These are phyloP conservation scores for Boulengeromyrus knoepffleri DNA, from an alignment of 2,113 vertebrate genomes.

Conservation along the genomic window DNA sequence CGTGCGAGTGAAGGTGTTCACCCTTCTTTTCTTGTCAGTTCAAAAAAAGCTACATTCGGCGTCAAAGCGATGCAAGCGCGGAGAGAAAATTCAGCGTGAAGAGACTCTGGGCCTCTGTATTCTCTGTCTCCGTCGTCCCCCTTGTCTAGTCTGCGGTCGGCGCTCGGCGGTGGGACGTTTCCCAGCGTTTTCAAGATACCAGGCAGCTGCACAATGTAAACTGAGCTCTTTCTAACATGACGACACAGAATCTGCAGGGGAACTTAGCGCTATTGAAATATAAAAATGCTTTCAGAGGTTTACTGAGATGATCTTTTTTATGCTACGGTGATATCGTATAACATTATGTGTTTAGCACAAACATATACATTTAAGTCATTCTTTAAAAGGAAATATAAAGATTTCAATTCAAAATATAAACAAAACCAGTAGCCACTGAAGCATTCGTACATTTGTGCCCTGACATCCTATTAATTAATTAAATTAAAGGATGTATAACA, in stretches of 20 bases:
- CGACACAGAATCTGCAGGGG: background rate
- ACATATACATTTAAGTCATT: background rate
- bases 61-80: slow-evolving; percentile 43
- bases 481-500: background rate
- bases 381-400: background rate
- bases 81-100: background rate
- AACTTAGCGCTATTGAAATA: background rate
- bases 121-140: slow-evolving; percentile 8
- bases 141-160: background rate
- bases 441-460: background rate
- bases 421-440: background rate
- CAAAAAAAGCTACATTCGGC: slow-evolving; percentile 45
- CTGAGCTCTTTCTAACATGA: background rate
- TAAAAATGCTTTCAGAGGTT: background rate
- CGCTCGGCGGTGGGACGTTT: background rate
- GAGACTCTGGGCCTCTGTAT: background rate
- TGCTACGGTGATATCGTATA: background rate
- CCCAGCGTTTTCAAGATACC: background rate
- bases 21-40: slow-evolving; percentile 26
- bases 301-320: background rate
- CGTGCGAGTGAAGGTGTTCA: background rate
- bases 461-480: background rate
- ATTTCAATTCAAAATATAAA: background rate
- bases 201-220: background rate
- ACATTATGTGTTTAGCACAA: background rate